Percentiles rank a stretch among this genome's conserved stretches.
phyloP scores from a whole-genome alignment of 2,113 vertebrate species.

The Ifrita kowaldi region DNA sequence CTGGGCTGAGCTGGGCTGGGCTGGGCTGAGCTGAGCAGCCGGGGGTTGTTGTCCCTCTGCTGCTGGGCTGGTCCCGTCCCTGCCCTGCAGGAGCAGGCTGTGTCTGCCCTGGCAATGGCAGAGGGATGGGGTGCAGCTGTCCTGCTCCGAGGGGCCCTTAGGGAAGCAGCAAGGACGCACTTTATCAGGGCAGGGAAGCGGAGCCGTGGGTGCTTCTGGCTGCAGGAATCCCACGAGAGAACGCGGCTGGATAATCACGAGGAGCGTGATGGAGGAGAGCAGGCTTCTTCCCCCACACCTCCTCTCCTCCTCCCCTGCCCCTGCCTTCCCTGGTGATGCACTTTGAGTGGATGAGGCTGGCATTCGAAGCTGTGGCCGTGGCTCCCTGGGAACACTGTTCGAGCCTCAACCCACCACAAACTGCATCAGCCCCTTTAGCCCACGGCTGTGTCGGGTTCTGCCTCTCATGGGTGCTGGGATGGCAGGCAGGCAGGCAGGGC shows the following conservation, averaged over 20 bases:
- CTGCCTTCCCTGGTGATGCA: neutral
- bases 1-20: neutral
- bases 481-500: neutral
- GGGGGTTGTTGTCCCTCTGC: neutral
- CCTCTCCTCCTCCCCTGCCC: neutral
- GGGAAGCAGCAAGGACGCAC: neutral
- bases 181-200: neutral
- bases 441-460: fast-evolving
- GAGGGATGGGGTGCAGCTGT: fast-evolving
- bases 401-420: neutral
- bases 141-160: neutral
- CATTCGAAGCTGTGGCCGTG: neutral
- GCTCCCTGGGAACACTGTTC: neutral
- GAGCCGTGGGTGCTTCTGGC: neutral
- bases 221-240: neutral
- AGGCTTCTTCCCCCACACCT: neutral
- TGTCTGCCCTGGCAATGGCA: neutral
- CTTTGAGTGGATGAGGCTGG: neutral
- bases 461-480: neutral
- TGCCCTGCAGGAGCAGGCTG: neutral
- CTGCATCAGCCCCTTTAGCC: neutral
- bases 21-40: neutral
- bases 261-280: slow-evolving; percentile 17
- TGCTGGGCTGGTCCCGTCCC: neutral
- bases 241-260: neutral